Base-by-base conservation (phyloP, 2,888 invertebrate genomes). In the Sialis fuliginosa region DNA sequence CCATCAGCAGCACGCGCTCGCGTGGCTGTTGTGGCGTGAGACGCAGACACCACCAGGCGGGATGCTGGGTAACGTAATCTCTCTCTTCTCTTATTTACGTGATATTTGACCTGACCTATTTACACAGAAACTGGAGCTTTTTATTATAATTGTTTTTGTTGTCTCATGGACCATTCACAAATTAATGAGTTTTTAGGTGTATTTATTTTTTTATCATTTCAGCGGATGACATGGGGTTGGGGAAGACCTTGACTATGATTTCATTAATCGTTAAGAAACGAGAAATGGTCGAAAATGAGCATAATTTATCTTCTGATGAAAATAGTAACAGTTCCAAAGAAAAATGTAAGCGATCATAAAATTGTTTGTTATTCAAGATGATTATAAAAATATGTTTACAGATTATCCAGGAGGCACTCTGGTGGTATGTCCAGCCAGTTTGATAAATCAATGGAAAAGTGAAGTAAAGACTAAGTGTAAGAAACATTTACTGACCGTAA, bases 1-100 rank as follows among this genome's bases (percentile, higher is more conserved):
- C 7, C 91, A 95, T 65, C 95, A 95, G 63, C 71, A 75, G 52
- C 79, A 84, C 56, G 95, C 89, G 0, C 65, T 96, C 0, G 75
- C 82, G 8, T 96, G 95, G 93, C 68, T 96, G 56, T 58, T 71
- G 13, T 95, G 92, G 91, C 67, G 95, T 13, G 96, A 96, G 66
- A 69, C 69, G n/a, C 86, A 90, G 62, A 79, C 77, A 45, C 86
- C 88, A 0, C 66, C 79, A 34, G 91, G 92, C 1, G 95, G 95
- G 9, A 85, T 95, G 54, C 70, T 95, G 44, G 88, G 87, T 75
- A 68, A 47, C n/a, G 22, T 22, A 22, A 22, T 22, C 22, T 22
- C 4, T 22, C 22, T 22, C 22, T 22, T 22, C 22, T 22, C 22
- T 22, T 22, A 4, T 4, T 22, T 22, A 22, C 22, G 22, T 22